Conservation (phyloP, 2,797 vertebrate species). For the Eulemur rubriventer region DNA sequence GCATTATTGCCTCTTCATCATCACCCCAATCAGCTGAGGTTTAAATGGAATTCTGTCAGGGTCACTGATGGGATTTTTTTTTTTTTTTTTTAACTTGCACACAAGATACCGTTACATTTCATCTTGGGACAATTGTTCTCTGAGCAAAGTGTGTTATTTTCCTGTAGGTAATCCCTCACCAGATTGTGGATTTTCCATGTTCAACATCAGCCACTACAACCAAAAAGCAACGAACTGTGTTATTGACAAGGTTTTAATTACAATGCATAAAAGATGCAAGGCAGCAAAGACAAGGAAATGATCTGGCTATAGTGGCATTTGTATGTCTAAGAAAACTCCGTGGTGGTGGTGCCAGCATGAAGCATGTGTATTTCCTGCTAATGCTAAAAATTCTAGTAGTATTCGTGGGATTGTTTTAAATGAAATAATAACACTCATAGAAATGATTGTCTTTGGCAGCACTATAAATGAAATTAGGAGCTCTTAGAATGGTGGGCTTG, state of each 20-base stretch:
- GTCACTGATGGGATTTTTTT: slow-evolving; percentile 53
- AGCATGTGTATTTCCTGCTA: slow-evolving; percentile 14
- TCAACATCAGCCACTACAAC: slow-evolving; percentile 70
- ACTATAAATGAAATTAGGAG: slow-evolving; percentile 68
- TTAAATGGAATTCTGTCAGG: slow-evolving; percentile 72
- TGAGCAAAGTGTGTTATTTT: slow-evolving; percentile 62
- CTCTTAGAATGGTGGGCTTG: slow-evolving; percentile 72
- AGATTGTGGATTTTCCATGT: slow-evolving; percentile 69
- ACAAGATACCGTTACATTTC: slow-evolving; percentile 67
- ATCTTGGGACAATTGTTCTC: slow-evolving; percentile 64
- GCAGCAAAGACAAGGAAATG: slow-evolving; percentile 51
- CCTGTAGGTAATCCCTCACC: slow-evolving; percentile 60
- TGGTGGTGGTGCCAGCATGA: background rate
- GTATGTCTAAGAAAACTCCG: slow-evolving; percentile 17
- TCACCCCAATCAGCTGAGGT: slow-evolving; percentile 29
- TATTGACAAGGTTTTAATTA: slow-evolving; percentile 73
- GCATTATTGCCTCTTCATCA: slow-evolving; percentile 6
- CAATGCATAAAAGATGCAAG: slow-evolving; percentile 47
- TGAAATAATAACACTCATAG: slow-evolving; percentile 59
- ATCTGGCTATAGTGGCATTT: slow-evolving; percentile 39
- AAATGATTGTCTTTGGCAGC: slow-evolving; percentile 34
- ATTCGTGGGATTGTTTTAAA: slow-evolving; percentile 16
- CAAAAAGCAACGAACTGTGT: slow-evolving; percentile 67
- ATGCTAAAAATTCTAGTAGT: slow-evolving; percentile 42
- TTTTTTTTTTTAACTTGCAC: slow-evolving; percentile 46